Percentiles rank a stretch among this genome's conserved stretches.
Conservation (phyloP, 2,888 invertebrate genomes). For the Ornithoptera priamus region DNA sequence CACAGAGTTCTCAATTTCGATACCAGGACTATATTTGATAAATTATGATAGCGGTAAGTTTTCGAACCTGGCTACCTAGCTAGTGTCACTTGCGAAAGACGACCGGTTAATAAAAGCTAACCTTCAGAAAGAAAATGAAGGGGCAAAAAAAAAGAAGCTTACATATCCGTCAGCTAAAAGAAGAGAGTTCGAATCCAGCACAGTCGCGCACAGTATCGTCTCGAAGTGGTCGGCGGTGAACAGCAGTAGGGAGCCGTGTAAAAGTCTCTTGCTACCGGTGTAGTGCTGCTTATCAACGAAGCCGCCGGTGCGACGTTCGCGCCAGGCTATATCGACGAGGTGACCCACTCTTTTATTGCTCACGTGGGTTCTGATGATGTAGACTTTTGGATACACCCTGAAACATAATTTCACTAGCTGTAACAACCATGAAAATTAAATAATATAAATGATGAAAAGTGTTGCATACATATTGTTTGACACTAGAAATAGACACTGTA, state of each 20-base stretch:
- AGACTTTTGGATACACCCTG: conserved; percentile 72
- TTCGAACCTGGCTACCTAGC: too few species aligned
- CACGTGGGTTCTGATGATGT: conserved; percentile 61
- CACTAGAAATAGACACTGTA: too few species aligned
- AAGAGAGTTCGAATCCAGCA: conserved; percentile 73
- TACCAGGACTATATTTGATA: too few species aligned
- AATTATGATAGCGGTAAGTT: too few species aligned
- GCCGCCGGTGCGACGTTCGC: conserved; percentile 46
- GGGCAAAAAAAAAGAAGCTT: conserved; percentile 42
- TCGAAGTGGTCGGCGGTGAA: conserved; percentile 86
- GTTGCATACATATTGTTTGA: too few species aligned
- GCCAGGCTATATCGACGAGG: conserved; percentile 63
- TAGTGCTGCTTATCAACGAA: conserved; percentile 47
- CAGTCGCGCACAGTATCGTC: conserved; percentile 84
- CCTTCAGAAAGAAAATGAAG: too few species aligned
- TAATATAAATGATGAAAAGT: too few species aligned
- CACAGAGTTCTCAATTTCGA: too few species aligned
- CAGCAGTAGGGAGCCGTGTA: conserved; percentile 86
- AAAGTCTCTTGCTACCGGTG: conserved; percentile 76
- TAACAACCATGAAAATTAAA: too few species aligned
- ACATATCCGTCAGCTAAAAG: conserved; percentile 79
- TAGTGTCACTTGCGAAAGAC: too few species aligned
- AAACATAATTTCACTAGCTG: conserved; percentile 32
- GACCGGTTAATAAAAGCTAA: too few species aligned
- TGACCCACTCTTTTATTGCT: conserved; percentile 68